phyloP scores from a whole-genome alignment of 2,888 invertebrate species.

The Caenorhabditis drosophilae region DNA sequence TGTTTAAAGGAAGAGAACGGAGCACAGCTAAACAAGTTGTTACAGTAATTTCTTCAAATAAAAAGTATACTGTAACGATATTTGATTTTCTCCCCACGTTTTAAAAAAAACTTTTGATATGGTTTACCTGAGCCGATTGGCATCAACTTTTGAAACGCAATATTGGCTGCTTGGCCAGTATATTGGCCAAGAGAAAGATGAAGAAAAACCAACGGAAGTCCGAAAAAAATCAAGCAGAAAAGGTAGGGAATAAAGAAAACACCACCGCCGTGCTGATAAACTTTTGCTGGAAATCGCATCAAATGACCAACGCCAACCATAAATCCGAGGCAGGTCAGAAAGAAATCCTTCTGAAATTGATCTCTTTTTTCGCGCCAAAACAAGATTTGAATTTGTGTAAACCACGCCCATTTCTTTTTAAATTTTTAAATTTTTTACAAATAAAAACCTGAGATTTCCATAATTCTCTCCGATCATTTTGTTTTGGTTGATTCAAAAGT shows the following conservation, averaged over 20 bases:
- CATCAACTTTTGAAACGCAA: slow-evolving; percentile 63
- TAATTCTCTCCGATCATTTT: slow-evolving; percentile 58
- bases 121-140: slow-evolving; percentile 60
- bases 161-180: slow-evolving; percentile 58
- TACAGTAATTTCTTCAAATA: too few relatives aligned
- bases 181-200: slow-evolving; percentile 66
- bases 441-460: slow-evolving; percentile 63
- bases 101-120: too few relatives aligned
- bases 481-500: slow-evolving; percentile 24
- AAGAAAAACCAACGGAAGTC: slow-evolving; percentile 65
- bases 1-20: too few relatives aligned
- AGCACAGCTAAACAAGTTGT: too few relatives aligned
- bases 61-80: too few relatives aligned
- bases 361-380: not conserved
- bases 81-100: too few relatives aligned
- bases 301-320: slow-evolving; percentile 67
- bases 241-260: slow-evolving; percentile 67
- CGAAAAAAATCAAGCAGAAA: slow-evolving; percentile 59
- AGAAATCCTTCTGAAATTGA: slow-evolving; percentile 60
- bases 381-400: not conserved
- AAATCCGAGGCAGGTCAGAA: slow-evolving; percentile 65
- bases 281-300: slow-evolving; percentile 64
- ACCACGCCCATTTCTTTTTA: too few relatives aligned
- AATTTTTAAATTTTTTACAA: too few relatives aligned
- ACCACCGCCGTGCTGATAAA: slow-evolving; percentile 62